A percentile compares a stretch with the other conserved stretches of the same genome.
These are phyloP conservation scores for Oreotrochilus melanogaster DNA, from an alignment of 2,113 vertebrate species.

Conservation along the genomic window DNA sequence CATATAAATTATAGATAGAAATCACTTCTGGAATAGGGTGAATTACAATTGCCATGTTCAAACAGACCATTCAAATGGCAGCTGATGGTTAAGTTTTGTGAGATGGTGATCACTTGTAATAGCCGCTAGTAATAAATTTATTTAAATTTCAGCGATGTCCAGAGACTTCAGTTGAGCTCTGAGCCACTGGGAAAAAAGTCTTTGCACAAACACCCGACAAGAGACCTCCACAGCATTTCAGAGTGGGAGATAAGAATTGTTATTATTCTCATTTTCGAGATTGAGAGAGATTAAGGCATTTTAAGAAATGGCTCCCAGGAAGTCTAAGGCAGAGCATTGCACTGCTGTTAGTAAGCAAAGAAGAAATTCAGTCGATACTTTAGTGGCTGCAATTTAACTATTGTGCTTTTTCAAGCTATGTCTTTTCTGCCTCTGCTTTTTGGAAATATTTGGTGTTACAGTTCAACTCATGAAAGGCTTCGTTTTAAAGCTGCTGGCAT, in stretches of 20 bases:
- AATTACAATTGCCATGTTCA: neutral
- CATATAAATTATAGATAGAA: constrained; percentile 35
- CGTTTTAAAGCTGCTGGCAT: neutral
- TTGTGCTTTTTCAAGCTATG: neutral
- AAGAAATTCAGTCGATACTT: neutral
- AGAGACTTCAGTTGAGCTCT: neutral
- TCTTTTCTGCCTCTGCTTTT: neutral
- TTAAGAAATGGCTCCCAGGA: neutral
- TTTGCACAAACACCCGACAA: neutral
- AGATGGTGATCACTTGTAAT: neutral
- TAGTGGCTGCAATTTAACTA: neutral
- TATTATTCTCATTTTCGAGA: constrained; percentile 33
- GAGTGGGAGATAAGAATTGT: neutral
- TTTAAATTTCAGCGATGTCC: constrained; percentile 11
- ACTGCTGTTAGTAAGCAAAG: neutral
- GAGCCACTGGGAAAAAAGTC: neutral
- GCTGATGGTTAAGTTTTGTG: neutral
- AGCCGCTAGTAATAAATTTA: neutral
- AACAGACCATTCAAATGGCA: neutral
- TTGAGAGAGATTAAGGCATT: neutral
- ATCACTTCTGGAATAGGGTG: constrained; percentile 1
- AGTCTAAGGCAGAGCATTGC: neutral
- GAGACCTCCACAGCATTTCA: neutral
- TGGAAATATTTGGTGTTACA: neutral
- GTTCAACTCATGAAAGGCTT: neutral